Evolutionary conservation across 2,113 vertebrate genomes (phyloP).

Genomic region (Thermophis baileyi): DNA sequence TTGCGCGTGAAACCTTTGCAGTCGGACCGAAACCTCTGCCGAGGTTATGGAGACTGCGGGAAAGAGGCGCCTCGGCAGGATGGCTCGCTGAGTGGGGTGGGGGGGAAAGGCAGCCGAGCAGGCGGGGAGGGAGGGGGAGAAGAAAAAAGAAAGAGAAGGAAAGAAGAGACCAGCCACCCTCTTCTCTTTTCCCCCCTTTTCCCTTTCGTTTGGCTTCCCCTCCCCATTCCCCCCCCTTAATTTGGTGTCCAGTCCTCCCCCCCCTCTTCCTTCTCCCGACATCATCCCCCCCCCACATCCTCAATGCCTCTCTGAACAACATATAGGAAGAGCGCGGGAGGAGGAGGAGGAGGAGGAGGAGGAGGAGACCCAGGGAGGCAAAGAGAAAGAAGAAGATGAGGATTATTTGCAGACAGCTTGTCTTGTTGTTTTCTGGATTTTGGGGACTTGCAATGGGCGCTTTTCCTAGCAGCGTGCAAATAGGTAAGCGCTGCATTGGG

Average conservation of each 20-base stretch:
- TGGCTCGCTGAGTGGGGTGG: constrained; percentile 72
- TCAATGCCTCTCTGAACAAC: constrained; percentile 89
- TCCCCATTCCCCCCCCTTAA: constrained; percentile 16
- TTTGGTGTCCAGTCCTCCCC: constrained; percentile 59
- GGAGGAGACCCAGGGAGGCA: constrained; percentile 62
- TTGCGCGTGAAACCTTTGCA: constrained; percentile 81
- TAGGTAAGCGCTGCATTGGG: constrained; percentile 82
- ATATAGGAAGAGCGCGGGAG: constrained; percentile 64
- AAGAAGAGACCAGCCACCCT: background rate
- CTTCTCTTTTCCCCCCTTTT: background rate
- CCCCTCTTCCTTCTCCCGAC: background rate
- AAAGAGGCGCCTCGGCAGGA: constrained; percentile 69
- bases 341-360: constrained; percentile 30
- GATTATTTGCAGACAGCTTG: constrained; percentile 96
- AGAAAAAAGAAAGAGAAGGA: background rate
- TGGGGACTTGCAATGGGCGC: constrained; percentile 94
- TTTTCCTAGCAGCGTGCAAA: constrained; percentile 99
- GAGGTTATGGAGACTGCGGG: constrained; percentile 89
- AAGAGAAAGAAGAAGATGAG: constrained; percentile 90
- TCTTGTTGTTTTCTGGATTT: constrained; percentile 92
- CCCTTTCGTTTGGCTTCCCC: background rate
- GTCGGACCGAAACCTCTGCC: constrained; percentile 80
- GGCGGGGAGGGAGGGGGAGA: background rate
- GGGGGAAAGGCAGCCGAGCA: background rate
- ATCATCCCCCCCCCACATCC: constrained; percentile 59